Percentiles rank a stretch among this genome's conserved stretches.
Evolutionary conservation across 2,113 vertebrate species (phyloP).

Genomic region (Rhagologus leucostigma): DNA sequence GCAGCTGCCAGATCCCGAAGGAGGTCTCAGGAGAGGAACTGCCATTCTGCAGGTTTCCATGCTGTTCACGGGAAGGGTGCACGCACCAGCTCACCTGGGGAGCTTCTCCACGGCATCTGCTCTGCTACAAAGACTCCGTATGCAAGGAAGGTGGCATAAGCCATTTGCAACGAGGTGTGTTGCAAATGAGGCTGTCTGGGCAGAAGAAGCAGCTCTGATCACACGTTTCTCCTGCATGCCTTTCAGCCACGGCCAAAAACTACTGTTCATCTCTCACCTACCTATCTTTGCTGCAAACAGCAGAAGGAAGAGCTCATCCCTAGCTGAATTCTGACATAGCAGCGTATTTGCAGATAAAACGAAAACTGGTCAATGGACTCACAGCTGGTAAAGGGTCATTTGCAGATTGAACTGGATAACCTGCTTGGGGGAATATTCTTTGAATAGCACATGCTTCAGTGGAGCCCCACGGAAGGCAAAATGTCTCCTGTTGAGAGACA

Average conservation of each 20-base stretch:
- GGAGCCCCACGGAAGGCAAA: not conserved
- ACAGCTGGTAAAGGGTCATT: not conserved
- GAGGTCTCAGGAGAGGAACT: not conserved
- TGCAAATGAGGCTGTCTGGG: not conserved
- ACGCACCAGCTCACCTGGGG: not conserved
- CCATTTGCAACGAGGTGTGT: not conserved
- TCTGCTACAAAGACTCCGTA: fast-evolving
- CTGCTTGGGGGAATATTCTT: not conserved
- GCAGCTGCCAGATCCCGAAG: not conserved
- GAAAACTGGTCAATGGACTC: not conserved
- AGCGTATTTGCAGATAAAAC: not conserved
- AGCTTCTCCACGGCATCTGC: not conserved
- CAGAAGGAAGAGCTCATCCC: not conserved
- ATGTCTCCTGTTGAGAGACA: not conserved
- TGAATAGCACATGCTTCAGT: not conserved
- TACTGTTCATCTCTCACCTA: not conserved
- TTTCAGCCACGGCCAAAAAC: not conserved
- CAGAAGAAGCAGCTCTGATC: not conserved
- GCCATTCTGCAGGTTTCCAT: not conserved
- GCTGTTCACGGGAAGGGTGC: not conserved
- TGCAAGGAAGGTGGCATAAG: not conserved
- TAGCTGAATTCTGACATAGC: not conserved
- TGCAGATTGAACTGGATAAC: not conserved
- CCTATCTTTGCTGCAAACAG: not conserved
- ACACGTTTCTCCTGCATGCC: not conserved